phyloP scores from a whole-genome alignment of 2,888 invertebrate species.

The Sminthurides aquaticus region DNA sequence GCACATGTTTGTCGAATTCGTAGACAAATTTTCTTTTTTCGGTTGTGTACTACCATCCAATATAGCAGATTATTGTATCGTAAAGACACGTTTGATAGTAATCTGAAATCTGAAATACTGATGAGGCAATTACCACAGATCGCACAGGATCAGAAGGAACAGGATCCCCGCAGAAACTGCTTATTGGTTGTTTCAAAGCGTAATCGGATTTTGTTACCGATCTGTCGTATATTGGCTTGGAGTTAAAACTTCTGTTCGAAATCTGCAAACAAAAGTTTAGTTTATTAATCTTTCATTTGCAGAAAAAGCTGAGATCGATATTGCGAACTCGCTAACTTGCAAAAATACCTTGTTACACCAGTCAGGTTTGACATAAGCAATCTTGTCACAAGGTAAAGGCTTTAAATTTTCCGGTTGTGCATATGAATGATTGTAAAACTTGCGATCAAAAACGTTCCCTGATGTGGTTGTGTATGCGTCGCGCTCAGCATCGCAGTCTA shows the following conservation, averaged over 20 bases:
- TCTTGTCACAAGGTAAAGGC: slow-evolving; percentile 10
- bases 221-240: slow-evolving; percentile 20
- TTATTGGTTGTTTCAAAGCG: slow-evolving; percentile 11
- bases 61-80: neutral
- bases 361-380: slow-evolving; percentile 23
- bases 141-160: slow-evolving; percentile 10
- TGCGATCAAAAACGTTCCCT: neutral
- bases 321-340: neutral
- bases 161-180: slow-evolving; percentile 22
- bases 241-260: slow-evolving; percentile 10
- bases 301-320: no score
- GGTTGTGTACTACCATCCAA: slow-evolving; percentile 8
- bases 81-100: neutral
- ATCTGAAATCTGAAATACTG: neutral
- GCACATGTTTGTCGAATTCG: slow-evolving; percentile 20
- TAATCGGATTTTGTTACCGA: slow-evolving; percentile 22
- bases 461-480: neutral
- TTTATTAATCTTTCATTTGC: neutral
- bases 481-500: neutral
- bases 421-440: slow-evolving; percentile 14
- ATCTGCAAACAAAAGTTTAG: neutral
- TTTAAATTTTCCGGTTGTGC: slow-evolving; percentile 11
- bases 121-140: slow-evolving; percentile 18
- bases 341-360: slow-evolving; percentile 5
- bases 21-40: slow-evolving; percentile 6